Evolutionary conservation across 2,113 vertebrate species (phyloP), one percentile per base, ranked within the genome.

Genomic region (Oryzias melastigma): DNA sequence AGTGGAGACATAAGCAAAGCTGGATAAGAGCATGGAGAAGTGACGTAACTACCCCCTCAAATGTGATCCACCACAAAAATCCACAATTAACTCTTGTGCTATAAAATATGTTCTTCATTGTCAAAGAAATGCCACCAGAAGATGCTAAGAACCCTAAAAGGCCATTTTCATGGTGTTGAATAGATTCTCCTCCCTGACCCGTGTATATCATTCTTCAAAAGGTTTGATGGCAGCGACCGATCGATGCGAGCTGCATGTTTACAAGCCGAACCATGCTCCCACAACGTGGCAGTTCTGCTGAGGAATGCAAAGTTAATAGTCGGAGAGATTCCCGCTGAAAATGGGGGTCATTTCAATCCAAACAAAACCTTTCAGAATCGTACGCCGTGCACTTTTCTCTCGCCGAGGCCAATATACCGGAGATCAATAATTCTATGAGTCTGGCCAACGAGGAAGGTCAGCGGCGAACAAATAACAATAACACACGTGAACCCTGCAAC

Each of bases 341-440:
- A 66, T 51, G 53, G 1, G n/a, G 15, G 3, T 14, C 49, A 66
- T 65, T 50, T 29, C 56, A 71, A 80, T 71, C 56, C 16, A 67
- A 29, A 62, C 1, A 14, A 57, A 55, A 58, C 53, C 66, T 50
- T 79, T 57, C n/a, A 69, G 59, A 82, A 58, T 69, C 62, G 75
- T 48, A 61, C 76, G 35, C 18, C 52, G 22, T 71, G 46, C 46
- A 64, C 58, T 50, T 77, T 56, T 72, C 52, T 72, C 52, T 67
- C 62, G 65, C 35, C 17, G 0, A 58, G 65, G 72, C 56, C 54
- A 61, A 70, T 24, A 73, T 19, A 52, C 29, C 7, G 19, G 58
- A 52, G 68, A 82, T 85, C 73, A 75, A 76, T 80, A 72, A 59
- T 47, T 75, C 61, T 24, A 80, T 81, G 62, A 65, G 80, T 81